Evolutionary conservation across 2,797 vertebrate species (phyloP), one percentile per base, ranked within the genome.

Genomic region (Chrysocyon brachyurus): DNA sequence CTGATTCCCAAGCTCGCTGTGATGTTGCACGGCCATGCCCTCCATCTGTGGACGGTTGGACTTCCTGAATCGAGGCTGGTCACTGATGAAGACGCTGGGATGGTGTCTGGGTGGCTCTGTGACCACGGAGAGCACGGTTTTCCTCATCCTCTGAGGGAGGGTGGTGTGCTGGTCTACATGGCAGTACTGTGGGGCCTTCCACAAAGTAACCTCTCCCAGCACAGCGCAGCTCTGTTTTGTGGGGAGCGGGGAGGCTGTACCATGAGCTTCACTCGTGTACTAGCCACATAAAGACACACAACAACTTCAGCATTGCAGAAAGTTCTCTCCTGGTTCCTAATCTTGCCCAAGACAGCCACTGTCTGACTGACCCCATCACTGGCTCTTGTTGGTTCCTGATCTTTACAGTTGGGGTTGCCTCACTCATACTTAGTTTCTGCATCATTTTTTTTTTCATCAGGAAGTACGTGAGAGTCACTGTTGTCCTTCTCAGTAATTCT

Each of bases 211-310:
- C 10, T 26, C n/a, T 28, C n/a, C 56, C 21, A 5, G 40, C 6
- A 5, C 2, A 11, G 22, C 17, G 12, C 0, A 24, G 52, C 70
- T 24, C 24, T 1, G 24, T 36, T 49, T 1, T 59, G 11, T 11
- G 1, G 49, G 61, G 54, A 12, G 10, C 6, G 19, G n/a, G 31
- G 17, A n/a, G 3, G 12, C 5, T 19, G 61, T 19, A 33, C 16
- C 15, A 24, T 46, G 54, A 63, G 4, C 17, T 9, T 40, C 3
- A 82, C 19, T 22, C 12, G 3, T 4, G 3, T 24, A 52, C 46
- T 40, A 26, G 22, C 6, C 14, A 72, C 17, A 59, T 8, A 54
- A 63, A 66, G 12, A 68, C 11, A 26, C 2, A 36, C 61, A 33
- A 17, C 46, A 24, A 21, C 36, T 19, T 21, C 68, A 54, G 82